Evolutionary conservation across 2,888 invertebrate genomes (phyloP).

Genomic region (Rotaria macrura): DNA sequence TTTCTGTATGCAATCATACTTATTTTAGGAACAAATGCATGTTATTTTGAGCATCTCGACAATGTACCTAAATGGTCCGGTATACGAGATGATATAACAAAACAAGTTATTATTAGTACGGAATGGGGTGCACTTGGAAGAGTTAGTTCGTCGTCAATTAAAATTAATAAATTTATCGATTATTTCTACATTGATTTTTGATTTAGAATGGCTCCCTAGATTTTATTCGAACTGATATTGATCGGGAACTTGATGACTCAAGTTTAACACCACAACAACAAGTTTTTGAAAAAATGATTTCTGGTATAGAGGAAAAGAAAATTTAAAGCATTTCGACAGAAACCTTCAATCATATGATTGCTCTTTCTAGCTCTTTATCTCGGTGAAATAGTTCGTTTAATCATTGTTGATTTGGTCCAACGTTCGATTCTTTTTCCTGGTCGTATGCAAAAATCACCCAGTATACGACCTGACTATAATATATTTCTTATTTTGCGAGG

Average conservation of each 20-base stretch:
- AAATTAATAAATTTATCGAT: neutral
- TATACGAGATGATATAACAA: conserved; percentile 50
- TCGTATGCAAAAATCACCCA: conserved; percentile 37
- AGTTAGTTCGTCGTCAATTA: neutral
- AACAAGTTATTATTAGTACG: conserved; percentile 66
- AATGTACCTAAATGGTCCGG: conserved; percentile 68
- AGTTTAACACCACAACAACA: conserved; percentile 68
- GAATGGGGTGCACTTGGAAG: conserved; percentile 95
- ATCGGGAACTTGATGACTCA: conserved; percentile 68
- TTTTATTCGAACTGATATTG: conserved; percentile 64
- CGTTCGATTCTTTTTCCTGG: conserved; percentile 57
- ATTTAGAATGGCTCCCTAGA: conserved; percentile 67
- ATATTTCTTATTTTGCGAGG: conserved; percentile 14
- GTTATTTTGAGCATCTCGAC: conserved; percentile 77
- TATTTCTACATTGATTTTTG: neutral
- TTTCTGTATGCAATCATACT: neutral
- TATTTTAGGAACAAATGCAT: conserved; percentile 65
- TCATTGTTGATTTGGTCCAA: conserved; percentile 57
- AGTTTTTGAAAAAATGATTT: conserved; percentile 47
- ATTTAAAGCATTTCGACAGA: too few relatives aligned
- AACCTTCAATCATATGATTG: too few relatives aligned
- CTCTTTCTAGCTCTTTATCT: conserved; percentile 26
- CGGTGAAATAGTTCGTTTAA: conserved; percentile 62
- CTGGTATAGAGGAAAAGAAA: too few relatives aligned
- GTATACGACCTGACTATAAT: conserved; percentile 10